phyloP scores from a whole-genome alignment of 2,113 vertebrate genomes.

The Oncorhynchus gorbuscha region DNA sequence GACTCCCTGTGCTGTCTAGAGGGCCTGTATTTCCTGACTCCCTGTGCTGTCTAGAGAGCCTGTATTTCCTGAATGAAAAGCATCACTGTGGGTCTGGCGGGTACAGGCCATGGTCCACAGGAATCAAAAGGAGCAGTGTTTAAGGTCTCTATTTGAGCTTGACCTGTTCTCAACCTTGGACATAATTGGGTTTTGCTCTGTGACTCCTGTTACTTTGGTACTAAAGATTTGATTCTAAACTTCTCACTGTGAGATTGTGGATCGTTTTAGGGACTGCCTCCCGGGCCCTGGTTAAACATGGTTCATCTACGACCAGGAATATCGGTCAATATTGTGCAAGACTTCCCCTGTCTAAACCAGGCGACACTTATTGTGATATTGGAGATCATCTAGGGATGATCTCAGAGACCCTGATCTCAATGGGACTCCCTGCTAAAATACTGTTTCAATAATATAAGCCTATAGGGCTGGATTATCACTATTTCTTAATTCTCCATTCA shows the following conservation, averaged over 20 bases:
- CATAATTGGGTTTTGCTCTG: constrained; percentile 58
- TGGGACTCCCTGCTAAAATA: no score
- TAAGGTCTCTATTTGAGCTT: constrained; percentile 36
- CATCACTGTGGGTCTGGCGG: constrained; percentile 56
- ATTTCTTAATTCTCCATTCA: no score
- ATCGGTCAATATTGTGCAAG: neutral
- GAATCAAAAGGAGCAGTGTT: constrained; percentile 74
- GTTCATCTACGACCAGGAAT: no score
- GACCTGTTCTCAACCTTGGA: constrained; percentile 54
- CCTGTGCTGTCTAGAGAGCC: constrained; percentile 18
- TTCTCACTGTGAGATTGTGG: neutral
- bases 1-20: constrained; percentile 12
- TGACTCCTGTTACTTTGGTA: constrained; percentile 2
- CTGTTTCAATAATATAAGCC: no score
- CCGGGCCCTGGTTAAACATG: no score
- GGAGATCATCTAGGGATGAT: neutral
- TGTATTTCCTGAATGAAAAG: constrained; percentile 70
- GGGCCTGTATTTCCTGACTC: neutral
- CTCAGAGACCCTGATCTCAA: no score
- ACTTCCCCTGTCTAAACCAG: neutral
- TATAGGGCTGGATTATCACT: no score
- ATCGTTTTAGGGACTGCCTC: no score
- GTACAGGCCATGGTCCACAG: constrained; percentile 61
- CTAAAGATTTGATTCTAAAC: constrained; percentile 36
- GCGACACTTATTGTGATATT: neutral